Base-by-base conservation (phyloP, 2,797 vertebrate genomes). In the Sebastes hubbsi region DNA sequence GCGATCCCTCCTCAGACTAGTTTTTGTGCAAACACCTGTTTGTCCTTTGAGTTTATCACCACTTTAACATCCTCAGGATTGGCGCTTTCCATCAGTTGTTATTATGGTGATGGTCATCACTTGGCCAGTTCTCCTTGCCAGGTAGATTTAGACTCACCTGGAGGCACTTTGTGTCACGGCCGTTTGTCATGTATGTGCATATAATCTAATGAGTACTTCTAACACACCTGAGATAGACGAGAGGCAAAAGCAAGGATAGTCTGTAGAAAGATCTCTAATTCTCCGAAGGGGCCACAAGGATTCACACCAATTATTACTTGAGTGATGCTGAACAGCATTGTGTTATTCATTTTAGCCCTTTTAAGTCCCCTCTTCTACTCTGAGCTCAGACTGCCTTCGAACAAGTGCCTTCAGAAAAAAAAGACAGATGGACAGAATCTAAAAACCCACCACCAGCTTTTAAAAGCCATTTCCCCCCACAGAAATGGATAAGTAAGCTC, bases 81-180 rank as follows among this genome's bases (percentile, higher is more conserved):
- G 71, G 63, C 16, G 59, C 34, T 59, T 58, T 60, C 36, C 24
- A 25, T 67, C 29, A 64, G 79, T 86, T 87, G 22, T 87, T 83
- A 72, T 91, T 82, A 84, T 88, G 89, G 89, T 87, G 89, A 92
- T 85, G 90, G 87, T 92, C 86, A 83, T 90, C 79, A 65, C 78
- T 87, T 84, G 90, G 89, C 90, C 90, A 82, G 77, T 82, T 92
- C 91, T 95, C 90, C 88, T 92, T 62, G 78, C 92, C 91, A 91
- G 92, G 91, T 75, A 63, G 90, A 83, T 78, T 82, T 42, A 66
- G 66, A 77, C 86, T 73, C 84, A 77, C 90, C 81, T 86, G 91
- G 93, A 96, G 94, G 96, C 96, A 96, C 96, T 96, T 96, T 93
- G 95, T 95, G 95, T 95, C 89, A 89, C 88, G 94, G 94, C 94